Evolutionary conservation across 2,797 vertebrate species (phyloP).

Genomic region (Syngnathus rostellatus): DNA sequence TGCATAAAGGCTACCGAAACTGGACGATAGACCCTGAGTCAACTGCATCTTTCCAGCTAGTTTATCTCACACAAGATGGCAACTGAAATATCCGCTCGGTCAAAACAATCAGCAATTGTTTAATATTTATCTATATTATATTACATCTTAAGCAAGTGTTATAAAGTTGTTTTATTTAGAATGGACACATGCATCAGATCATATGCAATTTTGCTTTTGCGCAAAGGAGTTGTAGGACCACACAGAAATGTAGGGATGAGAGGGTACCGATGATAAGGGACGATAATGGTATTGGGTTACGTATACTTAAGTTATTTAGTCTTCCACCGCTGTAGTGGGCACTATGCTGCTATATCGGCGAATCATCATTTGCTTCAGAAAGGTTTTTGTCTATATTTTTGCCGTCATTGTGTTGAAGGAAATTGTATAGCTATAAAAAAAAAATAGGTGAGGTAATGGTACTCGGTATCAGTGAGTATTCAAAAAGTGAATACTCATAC

Average conservation of each 20-base stretch:
- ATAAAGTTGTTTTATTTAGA: background rate
- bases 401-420: too few relatives aligned
- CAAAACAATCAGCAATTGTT: background rate
- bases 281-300: too few relatives aligned
- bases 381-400: too few relatives aligned
- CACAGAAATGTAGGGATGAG: background rate
- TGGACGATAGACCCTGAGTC: slow-evolving; percentile 20
- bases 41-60: slow-evolving; percentile 1
- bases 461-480: too few relatives aligned
- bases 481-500: too few relatives aligned
- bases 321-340: too few relatives aligned
- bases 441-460: too few relatives aligned
- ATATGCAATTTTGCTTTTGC: background rate
- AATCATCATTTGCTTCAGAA: too few relatives aligned
- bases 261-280: too few relatives aligned
- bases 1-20: slow-evolving; percentile 27
- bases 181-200: background rate
- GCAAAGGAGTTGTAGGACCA: background rate
- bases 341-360: too few relatives aligned
- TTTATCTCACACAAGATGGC: background rate
- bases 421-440: too few relatives aligned
- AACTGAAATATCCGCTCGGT: background rate
- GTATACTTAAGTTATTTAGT: too few relatives aligned
- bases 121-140: background rate
- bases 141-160: background rate